Conservation (phyloP, 2,888 invertebrate species). For the Stramonita haemastoma region DNA sequence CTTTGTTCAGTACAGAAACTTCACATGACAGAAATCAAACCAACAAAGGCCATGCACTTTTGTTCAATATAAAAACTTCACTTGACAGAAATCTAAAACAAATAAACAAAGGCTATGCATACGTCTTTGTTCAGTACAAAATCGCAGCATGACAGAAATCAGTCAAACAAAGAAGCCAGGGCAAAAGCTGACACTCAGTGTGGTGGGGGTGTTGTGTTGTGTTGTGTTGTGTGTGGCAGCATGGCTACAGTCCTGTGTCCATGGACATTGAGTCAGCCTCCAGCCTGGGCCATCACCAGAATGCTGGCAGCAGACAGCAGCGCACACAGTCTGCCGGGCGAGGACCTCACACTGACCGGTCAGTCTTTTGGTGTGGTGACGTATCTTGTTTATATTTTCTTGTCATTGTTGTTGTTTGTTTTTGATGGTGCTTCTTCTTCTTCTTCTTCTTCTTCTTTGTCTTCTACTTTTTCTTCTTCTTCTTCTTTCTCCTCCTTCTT, state of each 20-base stretch:
- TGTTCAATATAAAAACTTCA: no score
- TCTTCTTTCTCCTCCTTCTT: no score
- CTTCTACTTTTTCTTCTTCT: no score
- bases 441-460: background rate
- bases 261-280: conserved; percentile 37
- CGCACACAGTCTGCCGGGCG: conserved; percentile 38
- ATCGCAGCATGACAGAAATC: no score
- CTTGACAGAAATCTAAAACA: no score
- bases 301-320: background rate
- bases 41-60: no score
- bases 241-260: conserved; percentile 40
- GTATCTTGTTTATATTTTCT: background rate
- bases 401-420: background rate
- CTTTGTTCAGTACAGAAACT: no score
- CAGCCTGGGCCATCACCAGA: background rate
- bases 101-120: no score
- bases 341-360: conserved; percentile 37
- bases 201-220: background rate
- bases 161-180: no score
- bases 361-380: background rate
- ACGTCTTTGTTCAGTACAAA: no score
- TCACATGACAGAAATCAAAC: no score
- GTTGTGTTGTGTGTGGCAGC: background rate
- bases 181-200: background rate
- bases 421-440: background rate